Conservation (phyloP, 1,140 invertebrate species). For the Ectropis grisescens region DNA sequence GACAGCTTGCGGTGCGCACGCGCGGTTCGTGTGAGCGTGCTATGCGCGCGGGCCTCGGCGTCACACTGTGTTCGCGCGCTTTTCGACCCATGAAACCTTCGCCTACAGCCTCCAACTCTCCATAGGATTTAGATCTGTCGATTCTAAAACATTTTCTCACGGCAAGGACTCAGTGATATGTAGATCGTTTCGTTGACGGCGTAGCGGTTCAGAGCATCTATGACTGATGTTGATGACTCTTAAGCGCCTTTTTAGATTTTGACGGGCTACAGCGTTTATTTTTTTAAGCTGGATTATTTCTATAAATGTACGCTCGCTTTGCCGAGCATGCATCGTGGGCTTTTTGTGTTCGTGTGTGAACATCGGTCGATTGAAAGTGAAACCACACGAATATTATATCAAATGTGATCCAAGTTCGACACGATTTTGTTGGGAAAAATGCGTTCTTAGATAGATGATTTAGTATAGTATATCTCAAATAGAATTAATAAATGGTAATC, state of each 20-base stretch:
- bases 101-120: conserved; percentile 35
- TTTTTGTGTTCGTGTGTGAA: too few relatives aligned
- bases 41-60: conserved; percentile 53
- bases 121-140: conserved; percentile 39
- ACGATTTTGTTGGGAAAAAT: too few relatives aligned
- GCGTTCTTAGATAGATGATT: too few relatives aligned
- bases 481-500: too few relatives aligned
- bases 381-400: too few relatives aligned
- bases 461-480: too few relatives aligned
- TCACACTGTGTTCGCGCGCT: conserved; percentile 65
- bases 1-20: conserved; percentile 36
- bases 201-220: conserved; percentile 25
- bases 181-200: conserved; percentile 16
- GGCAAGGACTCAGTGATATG: conserved; percentile 28
- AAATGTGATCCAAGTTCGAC: too few relatives aligned
- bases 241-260: conserved; percentile 38
- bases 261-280: conserved; percentile 32
- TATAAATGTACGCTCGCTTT: conserved; percentile 40
- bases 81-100: conserved; percentile 56
- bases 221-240: conserved; percentile 38
- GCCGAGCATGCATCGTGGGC: too few relatives aligned
- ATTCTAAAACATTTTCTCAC: conserved; percentile 35
- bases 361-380: too few relatives aligned
- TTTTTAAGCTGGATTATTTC: conserved; percentile 41
- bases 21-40: conserved; percentile 49